Conservation (phyloP, 2,888 invertebrate species). For the Rhagonycha lutea region DNA sequence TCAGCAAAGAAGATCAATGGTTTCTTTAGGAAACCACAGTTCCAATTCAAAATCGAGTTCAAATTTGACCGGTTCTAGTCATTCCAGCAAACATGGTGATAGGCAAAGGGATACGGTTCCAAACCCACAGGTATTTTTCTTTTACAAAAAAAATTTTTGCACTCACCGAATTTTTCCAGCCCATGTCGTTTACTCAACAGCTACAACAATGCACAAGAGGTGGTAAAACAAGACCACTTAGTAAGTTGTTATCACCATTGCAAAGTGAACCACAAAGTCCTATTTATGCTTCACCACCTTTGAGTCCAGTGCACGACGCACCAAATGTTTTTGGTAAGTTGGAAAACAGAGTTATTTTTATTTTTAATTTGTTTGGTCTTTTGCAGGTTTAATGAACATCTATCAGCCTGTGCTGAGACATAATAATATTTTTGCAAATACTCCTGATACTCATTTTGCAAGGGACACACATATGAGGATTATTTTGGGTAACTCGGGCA, state of each 20-base stretch:
- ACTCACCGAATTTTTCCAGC: conserved; percentile 54
- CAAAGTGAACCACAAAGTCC: conserved; percentile 73
- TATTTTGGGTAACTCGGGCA: conserved; percentile 62
- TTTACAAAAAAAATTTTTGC: neutral
- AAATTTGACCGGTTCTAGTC: conserved; percentile 69
- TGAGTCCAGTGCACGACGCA: conserved; percentile 58
- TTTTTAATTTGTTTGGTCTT: conserved; percentile 8
- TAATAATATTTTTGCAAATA: conserved; percentile 53
- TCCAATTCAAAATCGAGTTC: conserved; percentile 81
- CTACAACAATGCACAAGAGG: conserved; percentile 82
- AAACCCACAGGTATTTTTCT: conserved; percentile 41
- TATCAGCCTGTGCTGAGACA: conserved; percentile 55
- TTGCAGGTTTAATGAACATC: conserved; percentile 51
- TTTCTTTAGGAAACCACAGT: conserved; percentile 69
- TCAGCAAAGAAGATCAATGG: conserved; percentile 58
- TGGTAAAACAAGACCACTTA: conserved; percentile 66
- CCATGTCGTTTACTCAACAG: conserved; percentile 91
- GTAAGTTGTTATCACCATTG: conserved; percentile 63
- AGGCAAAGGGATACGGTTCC: conserved; percentile 45
- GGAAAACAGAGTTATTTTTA: neutral
- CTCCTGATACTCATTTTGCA: conserved; percentile 80
- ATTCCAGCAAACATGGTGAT: conserved; percentile 54
- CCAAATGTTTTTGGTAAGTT: conserved; percentile 52
- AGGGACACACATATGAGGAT: conserved; percentile 92
- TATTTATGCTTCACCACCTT: conserved; percentile 72